phyloP scores from a whole-genome alignment of 2,113 vertebrate genomes.

The Lutjanus erythropterus region DNA sequence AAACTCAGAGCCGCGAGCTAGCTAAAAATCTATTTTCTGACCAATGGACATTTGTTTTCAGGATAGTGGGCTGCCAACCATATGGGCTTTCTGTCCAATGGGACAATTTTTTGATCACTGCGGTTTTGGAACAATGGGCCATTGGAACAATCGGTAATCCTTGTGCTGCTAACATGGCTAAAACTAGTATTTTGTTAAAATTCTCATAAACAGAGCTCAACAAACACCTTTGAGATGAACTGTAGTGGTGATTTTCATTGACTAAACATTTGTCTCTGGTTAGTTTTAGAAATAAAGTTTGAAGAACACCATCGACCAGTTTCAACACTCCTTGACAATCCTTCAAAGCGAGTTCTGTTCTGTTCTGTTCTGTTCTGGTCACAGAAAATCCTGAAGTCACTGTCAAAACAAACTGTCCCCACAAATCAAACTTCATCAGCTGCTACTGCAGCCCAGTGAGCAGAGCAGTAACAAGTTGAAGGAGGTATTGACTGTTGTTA shows the following conservation, averaged over 20 bases:
- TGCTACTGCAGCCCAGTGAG: constrained; percentile 19
- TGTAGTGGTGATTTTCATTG: background rate
- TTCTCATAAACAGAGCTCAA: background rate
- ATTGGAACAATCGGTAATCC: too few relatives aligned
- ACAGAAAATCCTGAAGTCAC: background rate
- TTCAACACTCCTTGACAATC: background rate
- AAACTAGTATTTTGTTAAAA: too few relatives aligned
- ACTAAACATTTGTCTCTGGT: background rate
- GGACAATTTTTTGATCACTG: too few relatives aligned
- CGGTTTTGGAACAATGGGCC: too few relatives aligned
- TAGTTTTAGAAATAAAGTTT: background rate
- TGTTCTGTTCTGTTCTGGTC: background rate
- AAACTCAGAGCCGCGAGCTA: too few relatives aligned
- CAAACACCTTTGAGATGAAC: background rate
- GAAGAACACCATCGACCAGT: background rate
- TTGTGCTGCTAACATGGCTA: too few relatives aligned
- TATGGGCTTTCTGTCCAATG: too few relatives aligned
- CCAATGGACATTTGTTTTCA: too few relatives aligned
- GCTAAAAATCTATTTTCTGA: too few relatives aligned
- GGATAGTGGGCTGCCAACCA: too few relatives aligned
- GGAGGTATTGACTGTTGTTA: constrained; percentile 4
- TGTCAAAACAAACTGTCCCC: background rate
- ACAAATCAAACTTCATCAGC: background rate
- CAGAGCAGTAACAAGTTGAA: background rate
- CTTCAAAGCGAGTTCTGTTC: background rate